Conservation (phyloP, 2,888 invertebrate species). For the Adelphocoris suturalis region DNA sequence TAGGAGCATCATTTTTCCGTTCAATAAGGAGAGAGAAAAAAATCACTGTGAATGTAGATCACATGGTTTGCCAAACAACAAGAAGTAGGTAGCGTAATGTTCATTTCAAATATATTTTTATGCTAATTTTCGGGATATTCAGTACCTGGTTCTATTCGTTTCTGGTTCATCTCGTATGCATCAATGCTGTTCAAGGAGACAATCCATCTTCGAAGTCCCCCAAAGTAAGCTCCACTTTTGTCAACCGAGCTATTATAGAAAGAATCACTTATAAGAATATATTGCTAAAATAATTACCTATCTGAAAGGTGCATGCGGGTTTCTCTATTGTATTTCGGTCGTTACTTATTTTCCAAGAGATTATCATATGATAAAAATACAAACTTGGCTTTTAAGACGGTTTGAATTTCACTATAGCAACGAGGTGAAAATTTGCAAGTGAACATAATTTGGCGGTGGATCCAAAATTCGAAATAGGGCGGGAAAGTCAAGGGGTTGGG, state of each 20-base stretch:
- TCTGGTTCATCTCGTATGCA: slow-evolving; percentile 10
- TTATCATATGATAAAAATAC: neutral
- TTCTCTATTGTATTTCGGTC: neutral
- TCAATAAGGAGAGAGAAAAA: too few species aligned
- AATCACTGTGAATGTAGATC: neutral
- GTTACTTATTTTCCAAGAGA: neutral
- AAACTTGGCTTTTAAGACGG: neutral
- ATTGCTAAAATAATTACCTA: neutral
- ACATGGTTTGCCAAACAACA: neutral
- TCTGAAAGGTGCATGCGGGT: neutral
- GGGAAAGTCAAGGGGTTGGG: neutral
- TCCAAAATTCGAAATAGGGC: slow-evolving; percentile 11
- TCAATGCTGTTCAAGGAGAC: neutral
- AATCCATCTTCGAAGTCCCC: neutral
- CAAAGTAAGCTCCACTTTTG: neutral
- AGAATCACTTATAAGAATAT: neutral
- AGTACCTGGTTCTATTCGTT: neutral
- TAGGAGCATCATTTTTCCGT: too few species aligned
- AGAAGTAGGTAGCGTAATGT: neutral
- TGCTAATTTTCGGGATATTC: slow-evolving; percentile 6
- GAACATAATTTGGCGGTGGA: slow-evolving; percentile 23
- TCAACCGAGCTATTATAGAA: neutral
- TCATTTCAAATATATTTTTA: neutral
- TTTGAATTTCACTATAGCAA: neutral
- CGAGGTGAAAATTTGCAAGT: neutral